Base-by-base conservation (phyloP, 1,140 invertebrate genomes). In the Hypsibius dujardini region DNA sequence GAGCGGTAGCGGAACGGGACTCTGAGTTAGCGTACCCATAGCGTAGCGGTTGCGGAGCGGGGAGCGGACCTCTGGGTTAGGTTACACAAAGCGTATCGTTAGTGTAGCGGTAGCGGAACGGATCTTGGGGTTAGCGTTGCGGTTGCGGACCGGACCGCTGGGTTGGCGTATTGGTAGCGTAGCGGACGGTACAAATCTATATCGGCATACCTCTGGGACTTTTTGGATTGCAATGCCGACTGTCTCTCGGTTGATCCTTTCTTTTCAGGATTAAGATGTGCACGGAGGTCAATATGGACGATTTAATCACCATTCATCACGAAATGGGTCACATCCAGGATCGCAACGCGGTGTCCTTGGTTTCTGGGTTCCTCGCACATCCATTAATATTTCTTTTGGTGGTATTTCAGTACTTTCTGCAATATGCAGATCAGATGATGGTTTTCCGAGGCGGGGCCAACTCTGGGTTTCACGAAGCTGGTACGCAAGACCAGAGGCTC, bases 291-390 rank as follows among this genome's bases (percentile, higher is more conserved):
- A 47, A 74, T 2, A 84, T 84, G 80, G 85, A 87, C 69, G 83
- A 90, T 76, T 81, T 95, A 3, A 82, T 85, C 70, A 87, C 85
- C 0, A 87, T 87, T 1, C 90, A 95, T 78, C 91, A 94, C 76
- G 89, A 92, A 79, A 87, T 92, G 84, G 90, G 90, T 0, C 88
- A 91, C 76, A 82, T 92, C 12, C 85, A 92, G 72, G 7, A 56
- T n/a, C n/a, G 7, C 50, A 7, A 12, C 7, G 7, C 7, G 50
- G 50, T 28, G 28, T 28, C 28, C 28, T 28, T 28, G 28, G 28
- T 28, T 28, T 28, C 28, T 28, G 28, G 28, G 28, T 28, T 28
- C 28, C 28, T 28, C 28, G 28, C 28, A 28, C 28, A 28, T 28
- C 28, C n/a, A 56, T 56, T n/a, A 7, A 56, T 56, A n/a, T 56